These are phyloP conservation scores for Buathra laborator DNA, from an alignment of 2,888 invertebrate species.

Conservation along the genomic window DNA sequence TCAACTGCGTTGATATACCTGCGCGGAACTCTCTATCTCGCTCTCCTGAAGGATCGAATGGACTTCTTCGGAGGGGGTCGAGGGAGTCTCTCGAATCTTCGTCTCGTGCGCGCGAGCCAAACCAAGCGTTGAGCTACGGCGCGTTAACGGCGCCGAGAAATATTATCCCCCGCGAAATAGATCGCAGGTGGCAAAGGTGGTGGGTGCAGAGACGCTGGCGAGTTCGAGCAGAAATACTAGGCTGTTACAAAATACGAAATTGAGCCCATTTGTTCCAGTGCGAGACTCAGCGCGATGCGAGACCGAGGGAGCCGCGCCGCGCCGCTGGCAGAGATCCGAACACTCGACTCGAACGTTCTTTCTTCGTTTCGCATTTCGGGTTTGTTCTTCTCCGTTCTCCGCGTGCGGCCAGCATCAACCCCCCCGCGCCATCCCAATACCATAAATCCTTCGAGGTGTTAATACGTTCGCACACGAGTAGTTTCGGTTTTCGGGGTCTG, in stretches of 20 bases:
- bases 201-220: constrained; percentile 60
- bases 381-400: constrained; percentile 35
- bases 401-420: constrained; percentile 66
- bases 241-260: constrained; percentile 83
- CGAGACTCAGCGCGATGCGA: constrained; percentile 74
- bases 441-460: constrained; percentile 84
- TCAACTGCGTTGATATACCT: constrained; percentile 27
- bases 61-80: constrained; percentile 51
- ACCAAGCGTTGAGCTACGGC: constrained; percentile 37
- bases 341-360: constrained; percentile 70
- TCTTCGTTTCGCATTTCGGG: constrained; percentile 42
- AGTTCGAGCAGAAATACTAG: constrained; percentile 54
- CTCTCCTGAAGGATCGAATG: constrained; percentile 25
- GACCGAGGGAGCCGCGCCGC: constrained; percentile 71
- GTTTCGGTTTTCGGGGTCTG: constrained; percentile 73
- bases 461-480: constrained; percentile 81
- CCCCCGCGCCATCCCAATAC: constrained; percentile 76
- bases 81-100: constrained; percentile 22
- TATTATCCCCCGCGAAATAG: constrained; percentile 67
- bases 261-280: constrained; percentile 83
- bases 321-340: constrained; percentile 80
- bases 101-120: neutral
- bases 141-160: constrained; percentile 62
- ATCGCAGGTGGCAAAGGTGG: constrained; percentile 55
- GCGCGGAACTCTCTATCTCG: constrained; percentile 31